These are phyloP conservation scores for Anorthoa munda DNA, from an alignment of 2,888 invertebrate species.

Conservation along the genomic window DNA sequence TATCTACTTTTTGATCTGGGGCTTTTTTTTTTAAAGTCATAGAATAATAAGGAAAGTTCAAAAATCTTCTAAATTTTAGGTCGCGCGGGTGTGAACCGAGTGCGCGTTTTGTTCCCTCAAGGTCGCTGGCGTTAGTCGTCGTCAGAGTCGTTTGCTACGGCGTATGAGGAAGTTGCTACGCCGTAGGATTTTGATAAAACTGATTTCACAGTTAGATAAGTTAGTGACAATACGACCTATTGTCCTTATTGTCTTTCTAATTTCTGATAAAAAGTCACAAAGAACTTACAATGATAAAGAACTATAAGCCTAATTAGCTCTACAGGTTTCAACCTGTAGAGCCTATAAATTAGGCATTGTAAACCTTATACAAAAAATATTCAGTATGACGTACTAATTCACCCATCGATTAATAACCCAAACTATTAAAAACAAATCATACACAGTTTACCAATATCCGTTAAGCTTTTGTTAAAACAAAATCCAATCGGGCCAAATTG, in stretches of 20 bases:
- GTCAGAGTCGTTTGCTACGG: not conserved
- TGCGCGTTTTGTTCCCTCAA: too few species aligned
- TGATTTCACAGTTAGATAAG: not conserved
- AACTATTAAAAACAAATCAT: constrained; percentile 21
- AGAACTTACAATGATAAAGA: not conserved
- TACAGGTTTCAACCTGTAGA: not conserved
- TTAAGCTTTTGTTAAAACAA: constrained; percentile 39
- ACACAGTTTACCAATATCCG: constrained; percentile 5
- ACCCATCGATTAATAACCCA: not conserved
- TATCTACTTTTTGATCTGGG: too few species aligned
- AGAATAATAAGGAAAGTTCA: too few species aligned
- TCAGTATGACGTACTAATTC: not conserved
- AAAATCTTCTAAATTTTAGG: too few species aligned
- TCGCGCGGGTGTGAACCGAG: too few species aligned
- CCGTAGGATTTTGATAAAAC: not conserved
- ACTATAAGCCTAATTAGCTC: not conserved
- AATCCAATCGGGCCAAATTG: constrained; percentile 14
- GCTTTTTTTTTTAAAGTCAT: too few species aligned
- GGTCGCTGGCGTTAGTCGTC: too few species aligned
- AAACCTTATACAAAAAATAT: not conserved
- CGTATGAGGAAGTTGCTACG: constrained; percentile 8
- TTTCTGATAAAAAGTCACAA: not conserved
- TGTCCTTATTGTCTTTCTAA: not conserved
- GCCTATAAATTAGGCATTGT: not conserved
- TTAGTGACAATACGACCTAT: not conserved